Evolutionary conservation across 2,888 invertebrate genomes (phyloP).

Genomic region (Nowickia ferox): DNA sequence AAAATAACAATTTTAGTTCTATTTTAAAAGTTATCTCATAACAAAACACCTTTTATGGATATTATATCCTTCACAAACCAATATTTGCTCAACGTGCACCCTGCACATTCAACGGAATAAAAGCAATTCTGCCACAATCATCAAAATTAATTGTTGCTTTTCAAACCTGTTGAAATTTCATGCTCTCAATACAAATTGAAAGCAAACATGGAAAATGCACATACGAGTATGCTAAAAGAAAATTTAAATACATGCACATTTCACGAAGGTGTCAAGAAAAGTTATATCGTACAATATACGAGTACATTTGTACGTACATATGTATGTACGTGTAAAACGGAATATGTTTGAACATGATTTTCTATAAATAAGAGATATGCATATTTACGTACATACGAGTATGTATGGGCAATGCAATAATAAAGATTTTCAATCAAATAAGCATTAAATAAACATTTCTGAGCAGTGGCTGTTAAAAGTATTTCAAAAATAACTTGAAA

Average conservation of each 20-base stretch:
- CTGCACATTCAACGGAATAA: conserved; percentile 6
- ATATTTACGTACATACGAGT: neutral
- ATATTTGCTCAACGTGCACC: conserved; percentile 13
- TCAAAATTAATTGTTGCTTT: conserved; percentile 17
- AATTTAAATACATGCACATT: neutral
- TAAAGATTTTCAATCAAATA: neutral
- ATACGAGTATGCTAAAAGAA: neutral
- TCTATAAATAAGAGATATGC: neutral
- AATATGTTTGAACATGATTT: neutral
- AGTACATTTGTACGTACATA: neutral
- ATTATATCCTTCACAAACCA: neutral
- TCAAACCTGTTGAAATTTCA: conserved; percentile 21
- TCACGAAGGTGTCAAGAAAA: conserved; percentile 2
- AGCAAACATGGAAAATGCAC: neutral
- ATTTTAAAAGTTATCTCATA: neutral
- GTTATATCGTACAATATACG: neutral
- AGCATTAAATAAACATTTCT: too few relatives aligned
- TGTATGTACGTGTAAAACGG: neutral
- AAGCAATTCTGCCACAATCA: conserved; percentile 10
- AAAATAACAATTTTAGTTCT: too few relatives aligned
- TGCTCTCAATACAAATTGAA: conserved; percentile 5
- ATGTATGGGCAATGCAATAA: neutral
- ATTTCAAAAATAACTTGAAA: too few relatives aligned
- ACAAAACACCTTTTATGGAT: neutral
- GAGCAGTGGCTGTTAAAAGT: too few relatives aligned